Evolutionary conservation across 1,140 invertebrate species (phyloP).

Genomic region (Drosophila nigrodunni): DNA sequence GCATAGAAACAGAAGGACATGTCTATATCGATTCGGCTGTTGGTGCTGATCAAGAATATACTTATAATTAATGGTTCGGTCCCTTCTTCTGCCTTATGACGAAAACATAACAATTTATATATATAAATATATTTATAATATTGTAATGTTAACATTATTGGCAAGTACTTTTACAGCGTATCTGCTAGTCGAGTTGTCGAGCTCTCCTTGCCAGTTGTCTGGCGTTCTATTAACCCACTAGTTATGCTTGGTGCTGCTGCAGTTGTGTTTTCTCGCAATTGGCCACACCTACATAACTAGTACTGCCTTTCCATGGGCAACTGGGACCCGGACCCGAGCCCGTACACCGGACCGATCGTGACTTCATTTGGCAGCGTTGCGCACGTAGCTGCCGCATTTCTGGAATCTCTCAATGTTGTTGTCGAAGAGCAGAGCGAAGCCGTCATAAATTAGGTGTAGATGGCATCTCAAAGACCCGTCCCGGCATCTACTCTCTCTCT

Average conservation of each 20-base stretch:
- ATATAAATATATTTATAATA: too few relatives aligned
- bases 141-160: too few relatives aligned
- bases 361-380: constrained; percentile 63
- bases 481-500: constrained; percentile 18
- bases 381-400: constrained; percentile 59
- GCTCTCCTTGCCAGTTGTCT: constrained; percentile 8
- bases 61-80: too few relatives aligned
- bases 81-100: too few relatives aligned
- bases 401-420: constrained; percentile 56
- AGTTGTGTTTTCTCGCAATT: constrained; percentile 37
- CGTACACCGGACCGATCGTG: constrained; percentile 34
- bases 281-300: constrained; percentile 60
- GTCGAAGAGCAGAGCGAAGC: constrained; percentile 41
- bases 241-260: constrained; percentile 29
- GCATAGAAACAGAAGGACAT: too few relatives aligned
- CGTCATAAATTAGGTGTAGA: constrained; percentile 78
- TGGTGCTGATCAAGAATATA: too few relatives aligned
- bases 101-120: too few relatives aligned
- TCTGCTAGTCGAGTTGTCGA: background rate
- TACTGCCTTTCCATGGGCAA: constrained; percentile 23
- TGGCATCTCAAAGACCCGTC: constrained; percentile 76
- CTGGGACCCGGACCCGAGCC: constrained; percentile 23
- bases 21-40: too few relatives aligned
- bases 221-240: constrained; percentile 76
- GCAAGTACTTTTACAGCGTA: constrained; percentile 17